A percentile compares a stretch with the other conserved stretches of the same genome.
phyloP scores from a whole-genome alignment of 2,797 vertebrate species.

The Melanogrammus aeglefinus region DNA sequence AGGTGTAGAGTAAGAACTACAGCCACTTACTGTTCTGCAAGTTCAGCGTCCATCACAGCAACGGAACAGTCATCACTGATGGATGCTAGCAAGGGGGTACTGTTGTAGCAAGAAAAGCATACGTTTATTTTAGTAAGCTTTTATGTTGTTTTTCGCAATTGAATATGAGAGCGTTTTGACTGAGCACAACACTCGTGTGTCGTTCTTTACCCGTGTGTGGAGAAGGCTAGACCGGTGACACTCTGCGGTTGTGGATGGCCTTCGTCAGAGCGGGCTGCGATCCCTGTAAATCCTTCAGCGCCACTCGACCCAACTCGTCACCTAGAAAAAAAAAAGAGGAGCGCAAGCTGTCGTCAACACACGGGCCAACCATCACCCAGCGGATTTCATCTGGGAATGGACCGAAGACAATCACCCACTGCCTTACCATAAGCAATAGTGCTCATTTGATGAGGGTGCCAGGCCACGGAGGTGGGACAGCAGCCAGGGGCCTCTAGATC shows the following conservation, averaged over 20 bases:
- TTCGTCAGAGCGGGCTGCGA: slow-evolving; percentile 64
- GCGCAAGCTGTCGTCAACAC: slow-evolving; percentile 18
- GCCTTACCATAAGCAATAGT: slow-evolving; percentile 86
- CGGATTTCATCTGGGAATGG: not conserved
- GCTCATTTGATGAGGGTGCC: slow-evolving; percentile 88
- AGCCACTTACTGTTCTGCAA: slow-evolving; percentile 85
- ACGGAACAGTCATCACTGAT: slow-evolving; percentile 91
- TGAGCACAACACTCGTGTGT: not conserved
- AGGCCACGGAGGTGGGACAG: slow-evolving; percentile 80
- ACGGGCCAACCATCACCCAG: not conserved
- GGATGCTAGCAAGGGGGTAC: slow-evolving; percentile 83
- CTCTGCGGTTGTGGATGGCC: slow-evolving; percentile 75
- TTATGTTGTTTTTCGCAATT: not conserved
- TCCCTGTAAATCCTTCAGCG: slow-evolving; percentile 80
- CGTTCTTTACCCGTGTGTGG: slow-evolving; percentile 81
- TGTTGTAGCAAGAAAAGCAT: slow-evolving; percentile 43
- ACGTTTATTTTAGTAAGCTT: not conserved
- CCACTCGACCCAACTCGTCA: slow-evolving; percentile 85
- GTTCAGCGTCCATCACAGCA: slow-evolving; percentile 81
- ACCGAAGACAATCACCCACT: not conserved
- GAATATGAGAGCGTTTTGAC: not conserved
- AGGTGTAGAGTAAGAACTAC: too few relatives aligned
- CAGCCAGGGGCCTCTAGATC: slow-evolving; percentile 73
- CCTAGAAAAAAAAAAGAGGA: slow-evolving; percentile 62
- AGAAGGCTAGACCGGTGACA: slow-evolving; percentile 85